Base-by-base conservation (phyloP, 2,888 invertebrate species). In the Trachelus iudaicus region DNA sequence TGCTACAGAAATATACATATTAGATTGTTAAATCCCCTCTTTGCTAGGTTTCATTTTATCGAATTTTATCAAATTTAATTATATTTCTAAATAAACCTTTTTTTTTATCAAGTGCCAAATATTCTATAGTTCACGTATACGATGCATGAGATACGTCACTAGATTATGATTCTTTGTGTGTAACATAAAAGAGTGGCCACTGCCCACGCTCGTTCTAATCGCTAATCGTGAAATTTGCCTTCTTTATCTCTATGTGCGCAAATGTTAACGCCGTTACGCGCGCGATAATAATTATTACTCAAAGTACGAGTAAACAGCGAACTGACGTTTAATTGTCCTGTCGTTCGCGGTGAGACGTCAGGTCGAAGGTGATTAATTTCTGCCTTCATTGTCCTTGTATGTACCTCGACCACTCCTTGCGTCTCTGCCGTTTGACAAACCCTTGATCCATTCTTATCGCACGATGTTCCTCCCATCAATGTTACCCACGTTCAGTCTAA, bases 351-450 rank as follows among this genome's bases (percentile, higher is more conserved):
- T 23, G 35, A 74, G 15, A 34, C 35, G 74, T 74, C 37, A 6
- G 13, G 15, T 15, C 74, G 35, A 33, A 34, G 13, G 74, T 30
- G 37, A 34, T 12, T 56, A 23, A 56, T 33, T 34, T 75, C 73
- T 69, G 69, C 12, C 73, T 69, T 75, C 75, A 69, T 79, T 69
- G 34, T 40, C 23, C 73, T 56, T 56, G 6, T 69, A 23, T 15
- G 15, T 56, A 56, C 2, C 15, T 23, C 15, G 40, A 23, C 15
- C 40, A 0, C 23, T 23, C 23, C 23, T 23, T 23, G 6, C 23
- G 6, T 15, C 40, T 23, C 6, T 56, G 6, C 23, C 40, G 23
- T 23, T 56, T 56, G 23, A 23, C 40, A 23, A 56, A 56, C 40
- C 2, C 2, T 23, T 56, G 23, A 9, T 56, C 40, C 40, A 6